These are phyloP conservation scores for Drosophila putrida DNA, from an alignment of 2,888 invertebrate species.

Conservation along the genomic window DNA sequence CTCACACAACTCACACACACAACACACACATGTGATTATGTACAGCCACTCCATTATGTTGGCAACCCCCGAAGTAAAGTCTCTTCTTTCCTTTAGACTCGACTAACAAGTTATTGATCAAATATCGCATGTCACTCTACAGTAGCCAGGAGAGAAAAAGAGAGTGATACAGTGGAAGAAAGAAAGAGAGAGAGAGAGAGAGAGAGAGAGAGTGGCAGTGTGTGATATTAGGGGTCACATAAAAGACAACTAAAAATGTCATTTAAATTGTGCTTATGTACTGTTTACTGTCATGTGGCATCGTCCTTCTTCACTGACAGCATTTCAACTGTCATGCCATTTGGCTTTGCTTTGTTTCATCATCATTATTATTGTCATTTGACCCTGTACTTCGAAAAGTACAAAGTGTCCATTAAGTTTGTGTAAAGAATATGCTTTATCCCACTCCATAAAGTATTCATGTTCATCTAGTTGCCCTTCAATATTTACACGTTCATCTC, in stretches of 20 bases:
- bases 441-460: too few species aligned
- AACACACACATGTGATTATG: slow-evolving; percentile 4
- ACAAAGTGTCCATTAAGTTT: too few species aligned
- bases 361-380: slow-evolving; percentile 39
- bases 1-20: slow-evolving; percentile 11
- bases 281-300: slow-evolving; percentile 69
- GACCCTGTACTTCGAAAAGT: too few species aligned
- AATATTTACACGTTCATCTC: too few species aligned
- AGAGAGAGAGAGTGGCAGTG: background rate
- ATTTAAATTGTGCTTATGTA: slow-evolving; percentile 77
- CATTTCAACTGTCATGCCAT: slow-evolving; percentile 36
- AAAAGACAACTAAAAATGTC: slow-evolving; percentile 76
- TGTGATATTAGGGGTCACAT: slow-evolving; percentile 22
- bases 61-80: slow-evolving; percentile 40
- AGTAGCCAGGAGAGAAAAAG: background rate
- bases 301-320: slow-evolving; percentile 24
- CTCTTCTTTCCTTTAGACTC: slow-evolving; percentile 21
- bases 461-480: too few species aligned
- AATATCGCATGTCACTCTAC: slow-evolving; percentile 74
- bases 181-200: background rate
- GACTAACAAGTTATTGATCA: slow-evolving; percentile 69
- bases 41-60: slow-evolving; percentile 40
- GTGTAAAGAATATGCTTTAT: too few species aligned
- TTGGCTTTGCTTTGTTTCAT: slow-evolving; percentile 45
- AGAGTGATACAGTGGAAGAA: background rate